Conservation (phyloP, 1,140 invertebrate species). For the Brachionus koreanus region DNA sequence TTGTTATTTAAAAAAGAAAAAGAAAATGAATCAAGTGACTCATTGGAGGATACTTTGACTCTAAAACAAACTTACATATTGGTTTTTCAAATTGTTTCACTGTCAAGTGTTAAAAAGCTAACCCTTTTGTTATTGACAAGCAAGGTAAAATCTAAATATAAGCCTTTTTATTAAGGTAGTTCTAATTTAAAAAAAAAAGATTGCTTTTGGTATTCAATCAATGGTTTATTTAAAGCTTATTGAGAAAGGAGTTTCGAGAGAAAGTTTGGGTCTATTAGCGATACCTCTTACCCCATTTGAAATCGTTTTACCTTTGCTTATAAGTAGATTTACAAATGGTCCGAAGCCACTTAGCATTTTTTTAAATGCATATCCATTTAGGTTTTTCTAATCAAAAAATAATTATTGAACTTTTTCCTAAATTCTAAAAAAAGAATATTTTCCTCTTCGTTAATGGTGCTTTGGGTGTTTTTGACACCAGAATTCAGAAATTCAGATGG, state of each 20-base stretch:
- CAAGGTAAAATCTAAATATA: slow-evolving; percentile 88
- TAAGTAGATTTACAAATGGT: slow-evolving; percentile 81
- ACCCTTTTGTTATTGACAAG: slow-evolving; percentile 78
- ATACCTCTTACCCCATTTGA: slow-evolving; percentile 89
- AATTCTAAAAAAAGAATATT: neutral
- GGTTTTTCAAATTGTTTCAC: slow-evolving; percentile 46
- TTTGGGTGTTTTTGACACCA: slow-evolving; percentile 12
- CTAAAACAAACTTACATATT: neutral
- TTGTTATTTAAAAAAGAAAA: slow-evolving; percentile 82
- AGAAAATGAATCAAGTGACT: slow-evolving; percentile 46
- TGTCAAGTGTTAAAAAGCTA: slow-evolving; percentile 71
- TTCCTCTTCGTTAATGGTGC: neutral
- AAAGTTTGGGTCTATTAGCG: slow-evolving; percentile 79
- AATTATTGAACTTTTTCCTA: too few species aligned
- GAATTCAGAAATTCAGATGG: neutral
- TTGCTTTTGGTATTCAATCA: slow-evolving; percentile 54
- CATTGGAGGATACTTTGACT: neutral
- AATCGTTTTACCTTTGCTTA: slow-evolving; percentile 81
- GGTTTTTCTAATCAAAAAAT: slow-evolving; percentile 49
- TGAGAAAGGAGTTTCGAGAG: slow-evolving; percentile 89
- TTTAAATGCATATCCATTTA: slow-evolving; percentile 79
- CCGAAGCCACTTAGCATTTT: slow-evolving; percentile 81
- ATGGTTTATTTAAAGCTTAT: slow-evolving; percentile 89
- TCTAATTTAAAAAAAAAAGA: neutral
- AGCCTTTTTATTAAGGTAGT: slow-evolving; percentile 65